Percentiles rank a stretch among this genome's conserved stretches.
phyloP scores from a whole-genome alignment of 2,888 invertebrate genomes.

The Carcina quercana region DNA sequence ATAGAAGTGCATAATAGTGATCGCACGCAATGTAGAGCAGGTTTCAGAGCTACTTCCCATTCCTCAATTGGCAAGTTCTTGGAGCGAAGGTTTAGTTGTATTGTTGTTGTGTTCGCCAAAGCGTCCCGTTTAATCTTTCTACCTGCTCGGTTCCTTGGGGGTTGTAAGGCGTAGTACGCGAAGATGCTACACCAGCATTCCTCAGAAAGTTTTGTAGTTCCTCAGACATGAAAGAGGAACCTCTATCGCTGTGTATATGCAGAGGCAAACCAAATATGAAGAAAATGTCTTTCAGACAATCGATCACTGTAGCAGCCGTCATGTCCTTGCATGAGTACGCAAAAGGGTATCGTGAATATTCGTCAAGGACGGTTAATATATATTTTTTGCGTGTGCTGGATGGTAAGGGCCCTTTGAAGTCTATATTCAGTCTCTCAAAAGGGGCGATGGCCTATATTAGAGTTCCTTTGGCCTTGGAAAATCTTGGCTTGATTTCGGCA shows the following conservation, averaged over 20 bases:
- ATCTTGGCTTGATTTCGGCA: slow-evolving; percentile 1
- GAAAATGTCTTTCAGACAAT: slow-evolving; percentile 7
- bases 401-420: slow-evolving; percentile 18
- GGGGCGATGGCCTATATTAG: slow-evolving; percentile 2
- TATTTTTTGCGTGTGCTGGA: slow-evolving; percentile 10
- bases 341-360: slow-evolving; percentile 12
- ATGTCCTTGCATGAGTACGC: slow-evolving; percentile 11
- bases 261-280: slow-evolving; percentile 5
- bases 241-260: slow-evolving; percentile 10
- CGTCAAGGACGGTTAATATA: slow-evolving; percentile 13
- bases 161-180: slow-evolving; percentile 11
- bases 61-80: neutral
- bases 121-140: neutral
- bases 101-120: neutral
- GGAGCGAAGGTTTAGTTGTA: neutral
- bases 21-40: neutral
- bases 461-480: slow-evolving; percentile 1
- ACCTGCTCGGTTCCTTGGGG: slow-evolving; percentile 11
- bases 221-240: slow-evolving; percentile 8
- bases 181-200: slow-evolving; percentile 6
- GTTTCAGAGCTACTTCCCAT: neutral
- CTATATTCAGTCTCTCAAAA: slow-evolving; percentile 8
- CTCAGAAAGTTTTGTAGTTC: slow-evolving; percentile 4
- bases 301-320: slow-evolving; percentile 6
- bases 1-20: neutral